Evolutionary conservation across 2,113 vertebrate genomes (phyloP).

Genomic region (Brachyistius frenatus): DNA sequence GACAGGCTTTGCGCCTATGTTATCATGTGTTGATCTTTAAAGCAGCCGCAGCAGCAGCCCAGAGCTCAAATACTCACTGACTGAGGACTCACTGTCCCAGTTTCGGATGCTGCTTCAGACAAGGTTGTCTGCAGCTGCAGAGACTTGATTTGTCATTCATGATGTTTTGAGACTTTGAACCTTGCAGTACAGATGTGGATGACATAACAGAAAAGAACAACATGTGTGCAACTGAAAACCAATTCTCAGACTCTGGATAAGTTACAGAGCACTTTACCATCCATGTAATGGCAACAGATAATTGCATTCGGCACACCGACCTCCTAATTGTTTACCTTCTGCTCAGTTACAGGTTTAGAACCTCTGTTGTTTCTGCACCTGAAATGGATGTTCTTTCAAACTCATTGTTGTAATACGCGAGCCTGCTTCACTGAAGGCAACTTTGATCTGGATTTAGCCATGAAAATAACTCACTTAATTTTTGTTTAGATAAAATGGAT

Average conservation of each 20-base stretch:
- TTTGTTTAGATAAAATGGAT: too few species aligned
- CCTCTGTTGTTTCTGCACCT: too few species aligned
- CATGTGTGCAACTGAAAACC: constrained; percentile 4
- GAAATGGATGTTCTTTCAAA: too few species aligned
- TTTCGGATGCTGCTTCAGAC: constrained; percentile 9
- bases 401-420: too few species aligned
- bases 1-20: neutral
- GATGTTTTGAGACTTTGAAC: constrained; percentile 7
- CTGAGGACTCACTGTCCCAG: neutral
- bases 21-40: constrained; percentile 8
- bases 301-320: too few species aligned
- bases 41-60: neutral
- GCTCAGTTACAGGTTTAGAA: too few species aligned
- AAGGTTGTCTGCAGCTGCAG: constrained; percentile 35
- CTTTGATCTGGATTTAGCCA: too few species aligned
- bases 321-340: too few species aligned
- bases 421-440: too few species aligned
- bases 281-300: too few species aligned
- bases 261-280: too few species aligned
- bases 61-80: neutral
- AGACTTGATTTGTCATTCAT: constrained; percentile 11
- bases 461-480: too few species aligned
- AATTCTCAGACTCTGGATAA: neutral
- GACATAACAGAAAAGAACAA: neutral
- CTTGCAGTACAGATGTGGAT: neutral